phyloP scores from a whole-genome alignment of 2,888 invertebrate genomes.

The Furcula furcula region DNA sequence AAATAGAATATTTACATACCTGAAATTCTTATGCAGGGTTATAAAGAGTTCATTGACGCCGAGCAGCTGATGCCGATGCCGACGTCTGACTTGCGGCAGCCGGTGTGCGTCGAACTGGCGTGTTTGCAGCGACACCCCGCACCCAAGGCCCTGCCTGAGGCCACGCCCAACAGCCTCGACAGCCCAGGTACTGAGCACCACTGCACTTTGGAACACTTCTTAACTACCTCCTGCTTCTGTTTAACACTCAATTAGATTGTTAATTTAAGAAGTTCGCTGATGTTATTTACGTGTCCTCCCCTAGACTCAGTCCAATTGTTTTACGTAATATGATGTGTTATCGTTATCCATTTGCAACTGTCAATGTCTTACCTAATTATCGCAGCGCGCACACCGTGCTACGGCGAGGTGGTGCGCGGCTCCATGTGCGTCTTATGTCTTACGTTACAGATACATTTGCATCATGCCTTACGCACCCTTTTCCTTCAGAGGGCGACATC shows the following conservation, averaged over 20 bases:
- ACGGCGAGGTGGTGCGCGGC: conserved; percentile 48
- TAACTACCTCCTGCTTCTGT: too few relatives aligned
- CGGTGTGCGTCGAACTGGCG: conserved; percentile 91
- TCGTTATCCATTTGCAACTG: too few relatives aligned
- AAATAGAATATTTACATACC: conserved; percentile 4
- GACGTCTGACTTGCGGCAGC: conserved; percentile 91
- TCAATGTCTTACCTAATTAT: too few relatives aligned
- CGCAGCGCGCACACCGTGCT: conserved; percentile 33
- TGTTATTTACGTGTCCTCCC: too few relatives aligned
- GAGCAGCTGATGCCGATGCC: conserved; percentile 93
- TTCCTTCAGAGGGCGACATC: conserved; percentile 92
- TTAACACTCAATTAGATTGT: too few relatives aligned
- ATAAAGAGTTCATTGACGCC: conserved; percentile 95
- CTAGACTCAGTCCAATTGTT: too few relatives aligned
- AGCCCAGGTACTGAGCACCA: conserved; percentile 63
- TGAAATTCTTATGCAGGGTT: conserved; percentile 83
- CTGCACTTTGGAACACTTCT: neutral
- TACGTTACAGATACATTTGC: conserved; percentile 96
- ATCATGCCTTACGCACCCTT: conserved; percentile 97
- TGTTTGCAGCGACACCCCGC: conserved; percentile 83
- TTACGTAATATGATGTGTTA: too few relatives aligned
- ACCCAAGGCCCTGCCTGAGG: conserved; percentile 73
- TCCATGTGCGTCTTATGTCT: conserved; percentile 78
- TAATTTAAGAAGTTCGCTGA: too few relatives aligned
- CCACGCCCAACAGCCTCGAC: conserved; percentile 76